Evolutionary conservation across 2,888 invertebrate genomes (phyloP).

Genomic region (Chelonus formosanus): DNA sequence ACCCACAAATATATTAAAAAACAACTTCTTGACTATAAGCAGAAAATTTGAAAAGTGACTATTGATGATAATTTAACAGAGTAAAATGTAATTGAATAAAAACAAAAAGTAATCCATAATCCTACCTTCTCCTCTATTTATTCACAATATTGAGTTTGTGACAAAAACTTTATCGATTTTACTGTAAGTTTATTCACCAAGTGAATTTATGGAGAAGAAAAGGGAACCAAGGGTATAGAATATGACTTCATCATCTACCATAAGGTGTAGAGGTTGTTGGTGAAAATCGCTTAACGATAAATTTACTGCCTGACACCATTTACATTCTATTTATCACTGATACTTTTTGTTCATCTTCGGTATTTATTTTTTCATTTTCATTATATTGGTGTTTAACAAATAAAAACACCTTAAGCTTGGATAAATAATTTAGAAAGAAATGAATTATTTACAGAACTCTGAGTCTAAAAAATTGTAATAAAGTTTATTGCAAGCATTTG

Average conservation of each 20-base stretch:
- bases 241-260: conserved; percentile 28
- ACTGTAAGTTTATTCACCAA: conserved; percentile 16
- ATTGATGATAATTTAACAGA: no score
- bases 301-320: conserved; percentile 21
- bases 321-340: conserved; percentile 15
- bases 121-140: not conserved
- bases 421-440: no score
- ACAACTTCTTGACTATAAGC: no score
- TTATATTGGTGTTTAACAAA: no score
- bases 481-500: no score
- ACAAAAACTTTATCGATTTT: conserved; percentile 24
- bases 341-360: not conserved
- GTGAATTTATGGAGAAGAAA: conserved; percentile 22
- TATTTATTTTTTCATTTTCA: not conserved
- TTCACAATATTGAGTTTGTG: conserved; percentile 7
- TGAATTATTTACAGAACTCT: no score
- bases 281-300: conserved; percentile 21
- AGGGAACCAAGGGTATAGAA: conserved; percentile 10
- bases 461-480: no score
- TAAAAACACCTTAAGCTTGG: no score
- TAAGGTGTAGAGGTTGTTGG: conserved; percentile 7
- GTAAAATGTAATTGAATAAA: no score
- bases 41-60: no score
- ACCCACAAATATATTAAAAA: no score
- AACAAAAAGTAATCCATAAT: no score